Base-by-base conservation (phyloP, 2,113 vertebrate species). In the Hippoglossus stenolepis region DNA sequence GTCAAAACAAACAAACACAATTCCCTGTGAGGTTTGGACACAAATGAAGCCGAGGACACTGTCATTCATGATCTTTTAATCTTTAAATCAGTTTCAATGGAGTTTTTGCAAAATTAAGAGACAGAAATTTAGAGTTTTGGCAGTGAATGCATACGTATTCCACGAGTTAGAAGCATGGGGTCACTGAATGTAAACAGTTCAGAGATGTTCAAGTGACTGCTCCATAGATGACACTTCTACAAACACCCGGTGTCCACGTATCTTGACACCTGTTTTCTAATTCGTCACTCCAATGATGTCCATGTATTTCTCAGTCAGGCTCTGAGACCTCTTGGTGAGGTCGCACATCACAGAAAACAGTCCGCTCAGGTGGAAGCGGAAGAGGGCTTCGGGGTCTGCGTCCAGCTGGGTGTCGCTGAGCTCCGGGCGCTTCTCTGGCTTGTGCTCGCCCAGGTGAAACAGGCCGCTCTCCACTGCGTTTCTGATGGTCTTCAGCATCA, bases 301-400 rank as follows among this genome's bases (percentile, higher is more conserved):
- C 91, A 95, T 93, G 87, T 99, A 97, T 84, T 94, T 95, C 3
- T 92, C 87, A 0, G 95, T 97, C 61, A 99, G 92, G 14, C 89
- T 91, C 1, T 95, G 93, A 1, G 95, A 95, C 89, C 93, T 94
- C 80, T 90, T 90, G 60, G 94, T 96, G 21, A 99, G 95, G 53
- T 91, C 81, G 0, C 84, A 93, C 65, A 97, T 94, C 78, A 97
- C 91, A 11, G 92, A 93, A 78, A 95, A 96, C 59, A 99, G 92
- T 7, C 95, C 96, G 0, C n/a, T 91, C 45, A 97, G 88, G 1
- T 98, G 96, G 67, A 96, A 94, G 60, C 90, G 91, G 4, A 97
- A 95, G 18, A 95, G 87, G 0, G 90, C 89, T 59, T 97, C 95
- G 0, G 96, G 91, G 9, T 84, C 59, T 0, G 40, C 64, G 5